A percentile compares a stretch with the other conserved stretches of the same genome.
Evolutionary conservation across 2,888 invertebrate genomes (phyloP).

Genomic region (Teleogryllus oceanicus): DNA sequence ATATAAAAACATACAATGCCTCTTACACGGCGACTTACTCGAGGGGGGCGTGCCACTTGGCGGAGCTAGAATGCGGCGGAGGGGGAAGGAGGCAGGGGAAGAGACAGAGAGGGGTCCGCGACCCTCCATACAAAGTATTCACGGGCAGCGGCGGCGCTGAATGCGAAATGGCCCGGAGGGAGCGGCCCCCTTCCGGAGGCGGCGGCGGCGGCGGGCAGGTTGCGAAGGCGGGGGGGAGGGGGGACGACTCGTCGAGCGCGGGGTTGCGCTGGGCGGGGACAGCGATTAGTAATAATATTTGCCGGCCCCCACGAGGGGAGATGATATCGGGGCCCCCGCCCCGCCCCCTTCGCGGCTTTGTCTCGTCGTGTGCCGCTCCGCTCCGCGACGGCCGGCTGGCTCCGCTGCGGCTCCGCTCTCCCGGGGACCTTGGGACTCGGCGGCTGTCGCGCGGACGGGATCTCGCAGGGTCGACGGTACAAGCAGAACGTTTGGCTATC

Average conservation of each 20-base stretch:
- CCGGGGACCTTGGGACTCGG: not conserved
- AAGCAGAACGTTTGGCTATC: too few species aligned
- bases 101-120: too few species aligned
- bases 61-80: not conserved
- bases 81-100: not conserved
- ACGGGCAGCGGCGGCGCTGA: not conserved
- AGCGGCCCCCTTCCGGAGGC: not conserved
- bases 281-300: conserved; percentile 9
- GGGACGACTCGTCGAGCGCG: not conserved
- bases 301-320: not conserved
- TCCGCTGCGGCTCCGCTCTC: not conserved
- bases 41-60: not conserved
- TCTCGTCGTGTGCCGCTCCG: not conserved
- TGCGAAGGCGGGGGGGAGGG: not conserved
- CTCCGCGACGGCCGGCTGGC: not conserved
- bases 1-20: not conserved
- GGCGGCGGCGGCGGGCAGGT: not conserved
- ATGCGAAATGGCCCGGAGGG: conserved; percentile 6
- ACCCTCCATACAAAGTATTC: conserved; percentile 1
- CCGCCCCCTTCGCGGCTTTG: too few species aligned
- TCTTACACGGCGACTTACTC: conserved; percentile 6
- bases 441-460: not conserved
- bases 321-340: not conserved
- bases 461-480: too few species aligned
- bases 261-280: not conserved